Conservation (phyloP, 2,888 invertebrate species). For the Steromphala cineraria region DNA sequence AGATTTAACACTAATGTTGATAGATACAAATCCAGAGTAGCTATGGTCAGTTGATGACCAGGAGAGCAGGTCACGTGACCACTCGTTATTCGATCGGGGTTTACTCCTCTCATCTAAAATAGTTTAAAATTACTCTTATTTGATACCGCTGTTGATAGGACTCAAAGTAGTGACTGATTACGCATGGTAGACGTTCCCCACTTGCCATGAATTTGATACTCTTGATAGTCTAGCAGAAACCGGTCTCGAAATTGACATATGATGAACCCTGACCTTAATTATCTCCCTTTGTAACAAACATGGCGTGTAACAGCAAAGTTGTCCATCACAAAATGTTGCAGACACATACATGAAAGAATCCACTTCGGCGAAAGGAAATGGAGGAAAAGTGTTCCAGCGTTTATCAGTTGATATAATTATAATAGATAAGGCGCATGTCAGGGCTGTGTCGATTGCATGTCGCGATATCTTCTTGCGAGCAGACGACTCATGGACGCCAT, state of each 20-base stretch:
- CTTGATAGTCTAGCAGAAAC: not conserved
- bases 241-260: conserved; percentile 9
- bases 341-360: not conserved
- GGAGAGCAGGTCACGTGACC: not conserved
- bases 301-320: conserved; percentile 14
- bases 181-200: conserved; percentile 2
- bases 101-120: not conserved
- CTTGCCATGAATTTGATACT: conserved; percentile 1
- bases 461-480: conserved; percentile 13
- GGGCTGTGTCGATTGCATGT: conserved; percentile 12
- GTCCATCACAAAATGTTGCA: not conserved
- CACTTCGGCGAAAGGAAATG: not conserved
- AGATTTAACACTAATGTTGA: not conserved
- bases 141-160: conserved; percentile 3
- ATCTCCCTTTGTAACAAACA: conserved; percentile 15
- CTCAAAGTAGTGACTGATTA: conserved; percentile 4
- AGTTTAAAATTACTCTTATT: conserved; percentile 14
- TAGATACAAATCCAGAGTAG: not conserved
- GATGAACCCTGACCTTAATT: conserved; percentile 13
- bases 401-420: conserved; percentile 16
- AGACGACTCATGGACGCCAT: not conserved
- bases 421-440: conserved; percentile 15
- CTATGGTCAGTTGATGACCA: not conserved
- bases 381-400: conserved; percentile 15
- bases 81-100: conserved; percentile 3